Evolutionary conservation across 1,140 invertebrate genomes (phyloP).

Genomic region (Drosophila erecta): DNA sequence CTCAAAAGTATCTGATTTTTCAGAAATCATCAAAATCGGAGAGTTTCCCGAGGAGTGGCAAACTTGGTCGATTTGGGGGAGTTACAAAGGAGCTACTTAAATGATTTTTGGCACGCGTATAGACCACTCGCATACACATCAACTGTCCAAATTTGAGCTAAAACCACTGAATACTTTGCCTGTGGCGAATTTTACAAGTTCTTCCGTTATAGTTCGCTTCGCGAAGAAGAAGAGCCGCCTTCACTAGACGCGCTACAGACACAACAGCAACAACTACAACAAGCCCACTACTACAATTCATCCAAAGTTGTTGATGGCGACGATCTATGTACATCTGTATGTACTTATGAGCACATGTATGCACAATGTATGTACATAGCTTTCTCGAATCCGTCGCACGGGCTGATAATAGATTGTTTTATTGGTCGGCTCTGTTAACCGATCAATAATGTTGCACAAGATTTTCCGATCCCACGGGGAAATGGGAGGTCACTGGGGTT

Average conservation of each 20-base stretch:
- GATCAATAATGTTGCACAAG: constrained; percentile 39
- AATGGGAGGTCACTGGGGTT: constrained; percentile 52
- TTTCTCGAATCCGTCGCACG: constrained; percentile 28
- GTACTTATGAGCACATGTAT: too few species aligned
- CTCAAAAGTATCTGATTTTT: constrained; percentile 67
- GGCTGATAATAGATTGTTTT: constrained; percentile 21
- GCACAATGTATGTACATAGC: not conserved
- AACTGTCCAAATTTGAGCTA: constrained; percentile 24
- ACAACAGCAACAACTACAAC: constrained; percentile 22
- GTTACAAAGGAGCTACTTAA: not conserved
- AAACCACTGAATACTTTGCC: constrained; percentile 29
- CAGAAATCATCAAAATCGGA: constrained; percentile 72
- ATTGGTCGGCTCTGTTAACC: constrained; percentile 13
- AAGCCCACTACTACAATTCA: constrained; percentile 9
- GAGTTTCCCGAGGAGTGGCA: not conserved
- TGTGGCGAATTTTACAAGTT: constrained; percentile 70
- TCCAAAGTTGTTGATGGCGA: constrained; percentile 16
- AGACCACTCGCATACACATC: not conserved
- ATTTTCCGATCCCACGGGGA: constrained; percentile 9
- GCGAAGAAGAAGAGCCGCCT: constrained; percentile 26
- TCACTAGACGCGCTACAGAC: constrained; percentile 20
- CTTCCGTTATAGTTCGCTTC: constrained; percentile 51
- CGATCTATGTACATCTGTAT: not conserved
- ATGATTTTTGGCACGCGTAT: constrained; percentile 15
- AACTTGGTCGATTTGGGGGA: constrained; percentile 34